Evolutionary conservation across 2,797 vertebrate genomes (phyloP), one percentile per base, ranked within the genome.

Genomic region (Paedocypris micromegethes): DNA sequence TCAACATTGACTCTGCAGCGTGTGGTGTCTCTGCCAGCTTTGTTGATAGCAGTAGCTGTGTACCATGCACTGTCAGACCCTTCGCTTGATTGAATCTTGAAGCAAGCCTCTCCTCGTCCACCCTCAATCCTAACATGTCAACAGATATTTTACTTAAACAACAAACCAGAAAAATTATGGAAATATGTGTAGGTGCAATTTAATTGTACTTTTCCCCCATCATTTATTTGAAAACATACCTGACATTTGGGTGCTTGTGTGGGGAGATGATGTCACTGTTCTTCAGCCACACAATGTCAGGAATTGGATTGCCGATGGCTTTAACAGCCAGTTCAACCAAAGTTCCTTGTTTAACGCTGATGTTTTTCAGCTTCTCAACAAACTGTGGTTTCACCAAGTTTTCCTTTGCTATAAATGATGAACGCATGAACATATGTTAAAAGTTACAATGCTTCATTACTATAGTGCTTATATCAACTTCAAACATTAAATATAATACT

Each of bases 231-330:
- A 71, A 48, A 46, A 78, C 88, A 80, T 87, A 97, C 96, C 85
- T 95, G 82, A 98, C 97, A 60, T 92, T 86, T 66, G 95, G 95
- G 66, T 95, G 94, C 81, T 97, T 99, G 43, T 97, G 93, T 74
- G 92, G 92, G 49, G 90, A 90, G 73, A 98, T 92, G 6, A 99
- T 98, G 70, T 99, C 97, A 78, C 95, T 99, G 82, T 99, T 99
- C 81, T 98, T 99, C 78, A 99, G 83, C 97, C 97, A 99, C 9
- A 98, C 96, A 39, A 99, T 97, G 77, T 99, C 97, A 77, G 97
- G 97, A 62, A 97, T 89, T 8, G 97, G 97, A 76, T 93, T 98
- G 75, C 95, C 97, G 2, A 88, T 93, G 80, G 97, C 97, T 87
- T 88, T 97, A 73, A 99, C 95, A 75, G 91, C 88, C 90, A 99